Percentiles rank a stretch among this genome's conserved stretches.
phyloP scores from a whole-genome alignment of 2,888 invertebrate species.

The Metacarcinus magister region DNA sequence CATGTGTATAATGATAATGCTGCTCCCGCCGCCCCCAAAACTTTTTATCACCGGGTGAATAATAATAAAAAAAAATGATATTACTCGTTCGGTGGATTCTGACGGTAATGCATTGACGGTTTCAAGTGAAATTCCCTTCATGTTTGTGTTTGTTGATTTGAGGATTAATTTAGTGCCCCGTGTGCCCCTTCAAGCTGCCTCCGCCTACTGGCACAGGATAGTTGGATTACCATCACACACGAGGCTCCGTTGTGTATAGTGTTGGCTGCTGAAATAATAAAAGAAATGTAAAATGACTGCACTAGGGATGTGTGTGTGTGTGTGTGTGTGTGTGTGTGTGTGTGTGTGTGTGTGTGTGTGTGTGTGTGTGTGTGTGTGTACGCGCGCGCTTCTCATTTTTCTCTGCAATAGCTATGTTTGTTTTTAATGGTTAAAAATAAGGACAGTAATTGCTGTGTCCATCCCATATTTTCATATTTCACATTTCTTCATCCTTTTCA shows the following conservation, averaged over 20 bases:
- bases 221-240: not conserved
- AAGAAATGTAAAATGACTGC: not conserved
- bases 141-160: conserved; percentile 27
- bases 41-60: not conserved
- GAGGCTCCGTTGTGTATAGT: not conserved
- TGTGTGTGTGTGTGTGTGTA: too few species aligned
- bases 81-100: not conserved
- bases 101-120: not conserved
- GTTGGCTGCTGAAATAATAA: not conserved
- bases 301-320: not conserved
- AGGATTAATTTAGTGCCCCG: not conserved
- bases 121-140: not conserved
- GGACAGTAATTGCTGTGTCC: not conserved
- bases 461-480: not conserved
- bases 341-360: too few species aligned
- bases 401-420: too few species aligned
- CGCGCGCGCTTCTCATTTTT: too few species aligned
- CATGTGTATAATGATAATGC: conserved; percentile 5
- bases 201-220: not conserved
- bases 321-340: too few species aligned
- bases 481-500: not conserved
- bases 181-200: not conserved
- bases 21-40: not conserved
- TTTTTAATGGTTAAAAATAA: not conserved
- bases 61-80: not conserved